These are phyloP conservation scores for Brachyhypopomus occidentalis DNA, from an alignment of 2,113 vertebrate genomes.

Conservation along the genomic window DNA sequence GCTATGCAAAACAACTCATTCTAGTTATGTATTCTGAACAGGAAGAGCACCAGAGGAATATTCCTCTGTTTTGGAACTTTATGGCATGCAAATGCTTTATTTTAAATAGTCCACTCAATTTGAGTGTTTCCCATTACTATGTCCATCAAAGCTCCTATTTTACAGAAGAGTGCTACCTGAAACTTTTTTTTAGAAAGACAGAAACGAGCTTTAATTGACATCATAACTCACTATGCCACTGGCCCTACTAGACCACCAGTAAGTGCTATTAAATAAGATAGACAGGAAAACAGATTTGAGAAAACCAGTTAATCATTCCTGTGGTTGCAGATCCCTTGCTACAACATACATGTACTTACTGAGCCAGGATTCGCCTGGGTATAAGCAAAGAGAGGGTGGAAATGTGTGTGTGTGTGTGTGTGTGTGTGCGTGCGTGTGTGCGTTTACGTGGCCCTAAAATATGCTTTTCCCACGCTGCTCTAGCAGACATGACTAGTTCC, in stretches of 20 bases:
- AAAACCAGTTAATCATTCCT: neutral
- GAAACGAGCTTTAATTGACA: no score
- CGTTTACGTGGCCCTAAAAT: neutral
- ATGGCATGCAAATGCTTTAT: neutral
- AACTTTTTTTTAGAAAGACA: no score
- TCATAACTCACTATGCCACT: no score
- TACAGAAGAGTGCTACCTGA: no score
- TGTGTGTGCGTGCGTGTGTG: no score
- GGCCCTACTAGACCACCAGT: neutral
- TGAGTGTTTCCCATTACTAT: neutral
- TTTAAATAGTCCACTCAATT: neutral
- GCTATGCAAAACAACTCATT: neutral
- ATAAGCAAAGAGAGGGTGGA: neutral
- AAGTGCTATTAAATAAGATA: neutral
- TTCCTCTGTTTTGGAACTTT: neutral
- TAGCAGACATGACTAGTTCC: constrained; percentile 28
- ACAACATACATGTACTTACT: no score
- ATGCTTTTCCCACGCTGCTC: constrained; percentile 1
- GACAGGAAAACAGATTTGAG: neutral
- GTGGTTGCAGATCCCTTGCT: neutral
- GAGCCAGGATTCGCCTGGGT: neutral
- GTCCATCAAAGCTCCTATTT: no score
- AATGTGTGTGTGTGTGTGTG: neutral
- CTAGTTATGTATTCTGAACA: neutral
- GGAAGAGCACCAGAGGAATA: neutral